Conservation (phyloP, 2,113 vertebrate genomes). For the Azemiops feae region DNA sequence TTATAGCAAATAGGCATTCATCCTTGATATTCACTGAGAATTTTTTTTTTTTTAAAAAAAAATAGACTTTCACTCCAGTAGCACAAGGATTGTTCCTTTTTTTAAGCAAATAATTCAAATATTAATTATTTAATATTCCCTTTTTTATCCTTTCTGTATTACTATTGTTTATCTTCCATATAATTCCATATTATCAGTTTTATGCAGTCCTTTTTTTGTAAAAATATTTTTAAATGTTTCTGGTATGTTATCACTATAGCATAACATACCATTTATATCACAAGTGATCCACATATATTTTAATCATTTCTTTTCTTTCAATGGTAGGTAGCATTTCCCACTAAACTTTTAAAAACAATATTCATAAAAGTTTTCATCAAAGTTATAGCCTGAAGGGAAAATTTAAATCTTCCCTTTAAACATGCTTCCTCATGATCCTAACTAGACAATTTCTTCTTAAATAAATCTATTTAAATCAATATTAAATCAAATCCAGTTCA, state of each 20-base stretch:
- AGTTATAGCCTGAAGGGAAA: not conserved
- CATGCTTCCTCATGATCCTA: not conserved
- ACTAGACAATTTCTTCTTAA: not conserved
- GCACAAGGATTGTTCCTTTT: not conserved
- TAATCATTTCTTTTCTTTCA: not conserved
- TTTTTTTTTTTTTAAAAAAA: not conserved
- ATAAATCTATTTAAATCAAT: not conserved
- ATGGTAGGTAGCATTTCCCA: not conserved
- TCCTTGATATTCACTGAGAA: slow-evolving; percentile 6
- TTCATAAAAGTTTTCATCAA: not conserved
- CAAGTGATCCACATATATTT: not conserved
- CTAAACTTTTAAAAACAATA: not conserved
- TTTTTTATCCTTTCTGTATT: not conserved
- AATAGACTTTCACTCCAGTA: not conserved
- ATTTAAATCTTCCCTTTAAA: not conserved
- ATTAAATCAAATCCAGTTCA: not conserved
- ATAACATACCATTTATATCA: not conserved
- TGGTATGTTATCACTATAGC: not conserved
- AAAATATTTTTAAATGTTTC: not conserved
- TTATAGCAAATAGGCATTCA: slow-evolving; percentile 3
- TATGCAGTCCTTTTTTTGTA: too few species aligned
- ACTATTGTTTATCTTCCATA: not conserved
- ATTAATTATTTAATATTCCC: not conserved
- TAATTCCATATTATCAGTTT: not conserved
- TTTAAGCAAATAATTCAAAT: slow-evolving; percentile 1